Base-by-base conservation (phyloP, 2,113 vertebrate species). In the Callipepla squamata region DNA sequence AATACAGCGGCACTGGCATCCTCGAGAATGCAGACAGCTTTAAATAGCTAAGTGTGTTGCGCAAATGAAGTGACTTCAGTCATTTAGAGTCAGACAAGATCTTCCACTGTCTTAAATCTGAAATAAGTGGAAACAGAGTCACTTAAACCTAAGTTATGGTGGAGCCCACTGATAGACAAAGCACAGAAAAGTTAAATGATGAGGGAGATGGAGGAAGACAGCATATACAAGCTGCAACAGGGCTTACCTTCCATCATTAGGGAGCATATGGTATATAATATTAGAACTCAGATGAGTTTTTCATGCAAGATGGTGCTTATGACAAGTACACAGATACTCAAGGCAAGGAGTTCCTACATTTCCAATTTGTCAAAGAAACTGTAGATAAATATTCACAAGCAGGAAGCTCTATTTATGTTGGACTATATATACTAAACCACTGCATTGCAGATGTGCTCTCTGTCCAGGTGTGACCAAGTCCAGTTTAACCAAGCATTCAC, bases 391-490 rank as follows among this genome's bases (percentile, higher is more conserved):
- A 3, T 44, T 22, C 69, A 44, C 12, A 13, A 40, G 21, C 0
- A 0, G 9, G 7, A 80, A 76, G 20, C 26, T 38, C 42, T 58
- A 1, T 28, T 30, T 76, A 34, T 32, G 47, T 9, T 4, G 58
- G 9, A 23, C 12, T 22, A 12, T 28, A 20, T 9, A 48, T 6
- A 1, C 3, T 40, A 47, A 80, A 45, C 5, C 36, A 20, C 30
- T 48, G 17, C 42, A 70, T 47, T 50, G 36, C 15, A 25, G n/a
- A 36, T 51, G 15, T 72, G 25, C 11, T 36, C 13, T 66, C 40
- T 58, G 11, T 67, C 62, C 74, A 58, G 16, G 16, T 36, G 22
- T 50, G 38, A 6, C 25, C 0, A 0, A 0, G 0, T 53, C 34
- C 55, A 58, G 22, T 15, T 18, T 84, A 42, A 88, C 8, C 14